Evolutionary conservation across 2,797 vertebrate species (phyloP).

Genomic region (Lagodon rhomboides): DNA sequence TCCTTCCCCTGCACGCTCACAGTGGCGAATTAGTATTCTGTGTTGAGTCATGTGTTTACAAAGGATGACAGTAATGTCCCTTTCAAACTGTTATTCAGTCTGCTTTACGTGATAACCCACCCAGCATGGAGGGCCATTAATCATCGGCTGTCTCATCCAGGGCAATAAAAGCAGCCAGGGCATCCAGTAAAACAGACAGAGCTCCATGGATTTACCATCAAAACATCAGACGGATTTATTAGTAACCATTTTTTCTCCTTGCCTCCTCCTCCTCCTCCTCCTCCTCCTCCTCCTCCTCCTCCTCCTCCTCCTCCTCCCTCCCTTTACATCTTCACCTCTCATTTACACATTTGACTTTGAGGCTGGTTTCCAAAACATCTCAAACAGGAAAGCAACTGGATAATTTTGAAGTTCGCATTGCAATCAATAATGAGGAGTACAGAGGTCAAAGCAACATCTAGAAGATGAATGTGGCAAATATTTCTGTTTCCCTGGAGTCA

Average conservation of each 20-base stretch:
- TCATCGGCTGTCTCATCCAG: constrained; percentile 38
- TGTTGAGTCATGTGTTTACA: constrained; percentile 45
- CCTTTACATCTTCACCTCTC: constrained; percentile 22
- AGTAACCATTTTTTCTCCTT: constrained; percentile 42
- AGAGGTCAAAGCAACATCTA: constrained; percentile 38
- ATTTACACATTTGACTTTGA: constrained; percentile 58
- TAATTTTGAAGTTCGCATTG: constrained; percentile 27
- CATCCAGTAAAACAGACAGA: constrained; percentile 61
- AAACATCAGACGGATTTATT: constrained; percentile 73
- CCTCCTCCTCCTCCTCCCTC: constrained; percentile 15
- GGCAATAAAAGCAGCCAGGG: constrained; percentile 55
- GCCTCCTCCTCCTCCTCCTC: constrained; percentile 17
- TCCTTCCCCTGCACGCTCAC: neutral
- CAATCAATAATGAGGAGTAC: constrained; percentile 28
- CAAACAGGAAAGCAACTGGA: neutral
- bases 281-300: constrained; percentile 18
- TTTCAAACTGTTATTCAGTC: constrained; percentile 38
- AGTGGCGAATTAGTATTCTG: constrained; percentile 33
- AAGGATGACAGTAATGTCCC: constrained; percentile 45
- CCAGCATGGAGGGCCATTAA: constrained; percentile 31
- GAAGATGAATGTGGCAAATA: constrained; percentile 55
- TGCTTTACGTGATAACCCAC: constrained; percentile 52
- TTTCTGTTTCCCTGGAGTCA: constrained; percentile 34
- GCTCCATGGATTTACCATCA: constrained; percentile 72
- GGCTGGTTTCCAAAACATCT: constrained; percentile 18